Evolutionary conservation across 1,140 invertebrate genomes (phyloP), one percentile per base, ranked within the genome.

Genomic region (Cecropterus lyciades): DNA sequence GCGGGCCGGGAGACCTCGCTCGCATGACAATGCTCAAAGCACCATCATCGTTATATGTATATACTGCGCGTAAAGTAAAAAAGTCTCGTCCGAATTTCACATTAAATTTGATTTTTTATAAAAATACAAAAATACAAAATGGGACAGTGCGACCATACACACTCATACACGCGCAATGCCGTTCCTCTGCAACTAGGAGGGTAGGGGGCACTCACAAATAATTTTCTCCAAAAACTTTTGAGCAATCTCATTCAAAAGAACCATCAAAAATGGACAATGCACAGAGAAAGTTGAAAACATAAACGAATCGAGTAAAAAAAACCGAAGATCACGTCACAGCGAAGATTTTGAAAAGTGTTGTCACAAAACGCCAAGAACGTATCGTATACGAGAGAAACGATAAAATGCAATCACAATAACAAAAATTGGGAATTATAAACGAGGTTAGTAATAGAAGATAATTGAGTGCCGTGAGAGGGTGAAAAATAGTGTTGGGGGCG

Each of bases 41-140:
- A 48, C 27, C 43, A 27, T 14, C 40, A 48, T 13, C 17, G 5
- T 30, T 40, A 5, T n/a, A 24, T 24, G 5, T 10, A 64, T 67
- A 72, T 67, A 77, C 84, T 87, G 86, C 85, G 85, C 85, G 79
- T 72, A 87, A 87, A 87, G 74, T 82, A 86, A 87, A 84, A 84
- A 83, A 87, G n/a, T 70, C 84, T 86, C 86, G 77, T 88, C 79
- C 88, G 82, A 91, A 88, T 89, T 82, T 78, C 78, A 84, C 82
- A 84, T 75, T 75, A 82, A 77, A n/a, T 80, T 24, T 67, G 73
- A 83, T 87, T 79, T 83, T 84, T 91, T 91, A 91, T 91, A 91
- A 91, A 91, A 91, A 91, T 91, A 91, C 84, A 91, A 91, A 91
- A 91, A 91, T 91, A 91, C 88, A 91, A 91, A 91, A 91, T 82